Base-by-base conservation (phyloP, 1,140 invertebrate species). In the Heliothis virescens region DNA sequence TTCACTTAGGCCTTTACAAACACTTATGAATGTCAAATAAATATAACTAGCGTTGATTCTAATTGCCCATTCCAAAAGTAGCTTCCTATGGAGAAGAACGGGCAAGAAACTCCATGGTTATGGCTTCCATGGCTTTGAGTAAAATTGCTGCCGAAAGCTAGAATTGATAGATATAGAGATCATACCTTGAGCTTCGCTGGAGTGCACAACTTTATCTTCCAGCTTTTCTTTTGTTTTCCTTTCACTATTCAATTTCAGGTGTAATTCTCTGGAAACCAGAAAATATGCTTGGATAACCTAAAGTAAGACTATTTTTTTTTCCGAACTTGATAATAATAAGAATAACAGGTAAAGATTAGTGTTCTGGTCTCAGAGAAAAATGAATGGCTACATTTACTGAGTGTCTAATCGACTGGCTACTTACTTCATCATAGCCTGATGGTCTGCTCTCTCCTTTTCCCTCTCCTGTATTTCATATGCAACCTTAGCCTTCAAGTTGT, bases 381-480 rank as follows among this genome's bases (percentile, higher is more conserved):
- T 5, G 34, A 4, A n/a, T n/a, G n/a, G n/a, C n/a, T n/a, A 34
- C 29, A 34, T 2, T 4, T 2, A 34, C 29, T 34, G 29, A 34
- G 29, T 34, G 29, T 34, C 1, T 34, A 34, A 34, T 34, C 4
- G n/a, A n/a, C n/a, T n/a, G n/a, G n/a, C n/a, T n/a, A n/a, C n/a
- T n/a, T n/a, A n/a, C 94, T 95, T 95, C 71, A 95, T 94, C 96
- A 97, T 97, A 7, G 97, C 95, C 62, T 96, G 95, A 94, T 98
- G 96, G 89, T 98, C 96, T 75, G 95, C 96, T 78, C 97, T 96
- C 89, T 98, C 97, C 85, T 96, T 97, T 88, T 98, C 97, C 76
- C 97, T 94, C 82, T 98, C 97, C 85, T 97, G 96, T 53, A 97
- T 96, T 87, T 98, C 97, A 84, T 96, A 96, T 9, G 96, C 96